Conservation (phyloP, 2,113 vertebrate genomes). For the Anolis carolinensis region DNA sequence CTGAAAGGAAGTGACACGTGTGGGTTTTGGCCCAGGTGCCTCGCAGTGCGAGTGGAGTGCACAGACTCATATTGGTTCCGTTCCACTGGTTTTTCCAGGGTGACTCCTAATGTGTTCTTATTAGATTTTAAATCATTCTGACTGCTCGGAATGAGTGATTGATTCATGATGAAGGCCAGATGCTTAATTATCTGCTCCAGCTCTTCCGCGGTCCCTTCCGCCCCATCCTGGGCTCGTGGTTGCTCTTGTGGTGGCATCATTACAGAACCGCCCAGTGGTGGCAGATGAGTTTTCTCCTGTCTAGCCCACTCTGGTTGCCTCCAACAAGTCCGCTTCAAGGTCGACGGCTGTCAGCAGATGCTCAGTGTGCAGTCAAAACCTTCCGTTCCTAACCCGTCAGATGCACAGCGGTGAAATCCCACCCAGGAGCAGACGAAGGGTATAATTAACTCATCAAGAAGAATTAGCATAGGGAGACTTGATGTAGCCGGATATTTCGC, state of each 20-base stretch:
- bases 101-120: not conserved
- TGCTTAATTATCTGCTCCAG: conserved; percentile 52
- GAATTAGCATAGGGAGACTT: not conserved
- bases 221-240: conserved; percentile 2
- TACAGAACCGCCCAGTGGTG: conserved; percentile 13
- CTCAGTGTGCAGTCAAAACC: not conserved
- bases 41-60: not conserved
- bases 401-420: not conserved
- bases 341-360: conserved; percentile 4
- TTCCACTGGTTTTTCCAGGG: rapidly evolving
- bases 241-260: not conserved
- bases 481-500: rapidly evolving
- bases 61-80: not conserved
- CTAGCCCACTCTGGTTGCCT: not conserved
- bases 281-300: not conserved
- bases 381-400: conserved; percentile 33
- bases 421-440: conserved; percentile 15
- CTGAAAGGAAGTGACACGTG: rapidly evolving
- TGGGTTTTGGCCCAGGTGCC: not conserved
- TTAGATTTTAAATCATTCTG: not conserved
- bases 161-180: conserved; percentile 36
- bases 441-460: conserved; percentile 56
- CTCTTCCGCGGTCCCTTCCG: not conserved
- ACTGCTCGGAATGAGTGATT: conserved; percentile 27
- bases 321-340: conserved; percentile 12